Percentiles rank a stretch among this genome's conserved stretches.
phyloP scores from a whole-genome alignment of 1,140 invertebrate species.

The Sitodiplosis mosellana region DNA sequence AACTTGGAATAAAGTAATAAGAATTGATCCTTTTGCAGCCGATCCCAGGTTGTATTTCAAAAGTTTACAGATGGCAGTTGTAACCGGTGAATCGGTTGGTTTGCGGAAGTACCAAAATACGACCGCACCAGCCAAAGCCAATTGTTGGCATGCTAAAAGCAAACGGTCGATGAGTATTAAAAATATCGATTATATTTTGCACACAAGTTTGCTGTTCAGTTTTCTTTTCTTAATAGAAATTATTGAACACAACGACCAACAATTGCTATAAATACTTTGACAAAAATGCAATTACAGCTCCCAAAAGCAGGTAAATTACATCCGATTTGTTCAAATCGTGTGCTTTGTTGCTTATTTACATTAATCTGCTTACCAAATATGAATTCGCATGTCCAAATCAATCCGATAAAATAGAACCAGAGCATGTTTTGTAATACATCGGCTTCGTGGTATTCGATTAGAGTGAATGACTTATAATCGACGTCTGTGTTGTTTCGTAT shows the following conservation, averaged over 20 bases:
- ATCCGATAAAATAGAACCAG: conserved; percentile 76
- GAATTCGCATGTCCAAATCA: conserved; percentile 81
- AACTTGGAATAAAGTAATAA: conserved; percentile 81
- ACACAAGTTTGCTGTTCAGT: no score
- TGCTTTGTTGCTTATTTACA: no score
- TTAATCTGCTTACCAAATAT: conserved; percentile 40
- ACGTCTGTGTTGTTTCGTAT: conserved; percentile 5
- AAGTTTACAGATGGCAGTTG: conserved; percentile 53
- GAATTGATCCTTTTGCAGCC: conserved; percentile 73
- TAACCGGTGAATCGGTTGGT: conserved; percentile 36
- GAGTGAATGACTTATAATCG: conserved; percentile 28
- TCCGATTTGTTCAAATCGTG: no score
- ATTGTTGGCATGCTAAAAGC: conserved; percentile 57
- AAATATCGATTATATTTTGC: no score
- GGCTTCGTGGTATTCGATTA: conserved; percentile 45
- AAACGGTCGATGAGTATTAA: no score
- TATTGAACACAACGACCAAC: no score
- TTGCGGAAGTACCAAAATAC: conserved; percentile 76
- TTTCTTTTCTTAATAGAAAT: no score
- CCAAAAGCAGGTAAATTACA: no score
- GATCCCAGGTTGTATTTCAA: conserved; percentile 79
- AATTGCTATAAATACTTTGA: no score
- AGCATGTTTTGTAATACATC: conserved; percentile 72
- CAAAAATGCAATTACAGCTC: no score
- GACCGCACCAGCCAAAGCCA: conserved; percentile 76